Evolutionary conservation across 2,888 invertebrate genomes (phyloP).

Genomic region (Monochamus alternatus): DNA sequence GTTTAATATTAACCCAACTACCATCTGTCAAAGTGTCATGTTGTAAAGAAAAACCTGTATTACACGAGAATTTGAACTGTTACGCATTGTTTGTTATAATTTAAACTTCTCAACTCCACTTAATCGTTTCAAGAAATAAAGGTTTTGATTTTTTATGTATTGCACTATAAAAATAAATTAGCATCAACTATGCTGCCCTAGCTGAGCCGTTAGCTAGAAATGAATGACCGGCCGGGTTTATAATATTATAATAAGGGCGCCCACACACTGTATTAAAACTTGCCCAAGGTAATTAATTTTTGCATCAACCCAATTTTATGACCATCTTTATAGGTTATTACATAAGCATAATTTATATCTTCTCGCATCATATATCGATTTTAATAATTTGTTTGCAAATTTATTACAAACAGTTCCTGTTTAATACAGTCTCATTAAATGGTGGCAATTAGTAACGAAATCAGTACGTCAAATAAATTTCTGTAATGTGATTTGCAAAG

Average conservation of each 20-base stretch:
- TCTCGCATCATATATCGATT: slow-evolving; percentile 9
- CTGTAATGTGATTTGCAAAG: too few species aligned
- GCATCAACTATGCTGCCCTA: not conserved
- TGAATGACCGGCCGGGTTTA: slow-evolving; percentile 22
- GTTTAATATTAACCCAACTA: too few species aligned
- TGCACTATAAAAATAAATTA: too few species aligned
- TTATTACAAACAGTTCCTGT: not conserved
- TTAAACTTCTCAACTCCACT: too few species aligned
- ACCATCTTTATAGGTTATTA: slow-evolving; percentile 23
- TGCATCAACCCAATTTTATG: slow-evolving; percentile 20
- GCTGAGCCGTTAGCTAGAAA: slow-evolving; percentile 18
- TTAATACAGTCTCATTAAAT: not conserved
- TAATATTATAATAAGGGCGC: slow-evolving; percentile 9
- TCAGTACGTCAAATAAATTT: too few species aligned
- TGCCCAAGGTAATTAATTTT: slow-evolving; percentile 30
- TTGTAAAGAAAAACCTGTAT: too few species aligned
- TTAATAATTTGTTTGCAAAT: slow-evolving; percentile 4
- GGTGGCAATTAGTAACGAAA: not conserved
- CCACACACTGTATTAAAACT: slow-evolving; percentile 13
- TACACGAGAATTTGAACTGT: too few species aligned
- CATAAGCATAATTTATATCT: slow-evolving; percentile 23
- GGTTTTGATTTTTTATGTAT: too few species aligned
- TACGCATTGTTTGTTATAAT: too few species aligned
- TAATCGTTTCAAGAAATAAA: too few species aligned
- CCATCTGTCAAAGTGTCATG: too few species aligned